Conservation (phyloP, 2,888 invertebrate species). For the Invenusta paracnida region DNA sequence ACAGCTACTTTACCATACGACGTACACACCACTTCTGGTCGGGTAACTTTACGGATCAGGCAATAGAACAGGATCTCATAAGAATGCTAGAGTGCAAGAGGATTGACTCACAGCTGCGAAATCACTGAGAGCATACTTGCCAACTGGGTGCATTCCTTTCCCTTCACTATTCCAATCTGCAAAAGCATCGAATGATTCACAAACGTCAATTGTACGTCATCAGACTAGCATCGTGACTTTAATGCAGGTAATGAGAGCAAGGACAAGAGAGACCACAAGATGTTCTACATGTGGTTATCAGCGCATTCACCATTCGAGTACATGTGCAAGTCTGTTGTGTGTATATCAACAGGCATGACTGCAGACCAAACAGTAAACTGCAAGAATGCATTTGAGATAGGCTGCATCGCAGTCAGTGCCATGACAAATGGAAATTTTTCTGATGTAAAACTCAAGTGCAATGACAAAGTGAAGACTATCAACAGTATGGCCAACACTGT, state of each 20-base stretch:
- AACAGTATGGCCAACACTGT: not conserved
- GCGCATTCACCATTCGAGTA: constrained; percentile 27
- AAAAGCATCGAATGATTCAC: constrained; percentile 14
- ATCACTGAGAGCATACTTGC: constrained; percentile 34
- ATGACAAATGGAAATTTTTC: constrained; percentile 30
- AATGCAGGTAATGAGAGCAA: constrained; percentile 53
- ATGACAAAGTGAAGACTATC: constrained; percentile 24
- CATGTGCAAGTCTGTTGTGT: not conserved
- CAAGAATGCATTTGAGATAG: constrained; percentile 27
- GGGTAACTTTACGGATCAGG: constrained; percentile 27
- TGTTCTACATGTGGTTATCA: constrained; percentile 15
- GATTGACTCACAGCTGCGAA: constrained; percentile 28
- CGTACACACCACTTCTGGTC: constrained; percentile 26
- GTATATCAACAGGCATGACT: constrained; percentile 31
- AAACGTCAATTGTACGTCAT: constrained; percentile 26
- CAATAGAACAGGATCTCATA: constrained; percentile 20
- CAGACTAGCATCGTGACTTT: constrained; percentile 24
- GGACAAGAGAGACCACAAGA: not conserved
- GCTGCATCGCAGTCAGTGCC: constrained; percentile 3
- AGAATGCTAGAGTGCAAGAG: not conserved
- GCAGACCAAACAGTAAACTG: constrained; percentile 32
- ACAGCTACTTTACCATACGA: constrained; percentile 26
- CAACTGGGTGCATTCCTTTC: constrained; percentile 24
- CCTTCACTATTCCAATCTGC: not conserved
- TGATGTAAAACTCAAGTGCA: constrained; percentile 27